Evolutionary conservation across 2,113 vertebrate species (phyloP).

Genomic region (Alexandromys fortis): DNA sequence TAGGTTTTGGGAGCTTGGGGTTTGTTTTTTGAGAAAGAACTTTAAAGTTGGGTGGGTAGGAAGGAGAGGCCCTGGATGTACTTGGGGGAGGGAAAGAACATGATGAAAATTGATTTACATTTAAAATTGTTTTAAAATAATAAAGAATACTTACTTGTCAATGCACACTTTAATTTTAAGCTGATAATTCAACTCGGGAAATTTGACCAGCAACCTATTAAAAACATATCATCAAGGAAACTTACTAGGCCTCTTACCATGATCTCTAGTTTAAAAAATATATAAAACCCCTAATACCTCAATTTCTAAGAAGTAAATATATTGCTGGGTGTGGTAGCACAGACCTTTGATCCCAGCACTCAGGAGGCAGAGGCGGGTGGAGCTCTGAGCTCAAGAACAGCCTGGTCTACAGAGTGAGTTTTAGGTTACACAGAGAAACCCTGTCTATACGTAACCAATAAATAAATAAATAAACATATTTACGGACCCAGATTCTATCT

Average conservation of each 20-base stretch:
- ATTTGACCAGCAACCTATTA: conserved; percentile 96
- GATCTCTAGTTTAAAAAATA: not conserved
- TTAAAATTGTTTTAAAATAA: not conserved
- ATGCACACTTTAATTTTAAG: conserved; percentile 99
- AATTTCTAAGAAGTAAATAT: conserved; percentile 12
- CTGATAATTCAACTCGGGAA: conserved; percentile 98
- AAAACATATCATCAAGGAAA: conserved; percentile 16
- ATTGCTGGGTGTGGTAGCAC: not conserved
- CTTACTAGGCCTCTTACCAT: not conserved
- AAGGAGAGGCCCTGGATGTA: not conserved
- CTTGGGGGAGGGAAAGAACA: not conserved
- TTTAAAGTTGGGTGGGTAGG: not conserved
- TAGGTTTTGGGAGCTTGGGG: not conserved
- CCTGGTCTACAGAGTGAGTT: not conserved
- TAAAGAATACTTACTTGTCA: conserved; percentile 93
- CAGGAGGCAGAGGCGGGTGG: too few relatives aligned
- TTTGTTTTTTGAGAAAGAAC: not conserved
- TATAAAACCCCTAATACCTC: not conserved
- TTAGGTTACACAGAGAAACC: not conserved
- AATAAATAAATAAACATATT: not conserved
- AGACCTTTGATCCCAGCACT: not conserved
- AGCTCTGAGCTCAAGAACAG: not conserved
- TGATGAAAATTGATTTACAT: not conserved
- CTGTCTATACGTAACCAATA: not conserved
- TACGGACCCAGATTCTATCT: conserved; percentile 1